Evolutionary conservation across 2,888 invertebrate genomes (phyloP).

Genomic region (Andrena bucephala): DNA sequence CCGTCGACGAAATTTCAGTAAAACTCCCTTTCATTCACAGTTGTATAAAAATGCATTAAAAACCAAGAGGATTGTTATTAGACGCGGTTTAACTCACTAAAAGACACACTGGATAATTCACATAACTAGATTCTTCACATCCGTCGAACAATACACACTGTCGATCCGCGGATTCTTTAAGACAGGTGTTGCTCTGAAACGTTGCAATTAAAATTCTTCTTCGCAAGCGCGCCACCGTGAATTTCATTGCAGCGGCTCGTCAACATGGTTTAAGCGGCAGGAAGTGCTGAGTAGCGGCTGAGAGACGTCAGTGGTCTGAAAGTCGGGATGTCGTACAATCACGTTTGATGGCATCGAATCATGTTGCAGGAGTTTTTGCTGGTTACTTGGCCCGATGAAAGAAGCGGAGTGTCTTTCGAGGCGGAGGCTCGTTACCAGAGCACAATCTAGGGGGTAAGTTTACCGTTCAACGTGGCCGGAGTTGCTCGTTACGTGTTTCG

Average conservation of each 20-base stretch:
- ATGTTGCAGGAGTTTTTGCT: conserved; percentile 37
- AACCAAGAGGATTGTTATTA: no score
- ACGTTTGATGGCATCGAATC: conserved; percentile 5
- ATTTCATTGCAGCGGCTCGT: conserved; percentile 3
- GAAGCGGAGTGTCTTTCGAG: conserved; percentile 10
- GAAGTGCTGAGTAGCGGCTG: background rate
- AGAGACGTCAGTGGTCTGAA: conserved; percentile 1
- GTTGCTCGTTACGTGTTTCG: conserved; percentile 65
- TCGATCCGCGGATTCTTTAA: background rate
- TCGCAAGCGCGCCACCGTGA: background rate
- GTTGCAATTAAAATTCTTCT: background rate
- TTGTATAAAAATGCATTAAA: no score
- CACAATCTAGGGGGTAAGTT: conserved; percentile 41
- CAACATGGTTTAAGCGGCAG: background rate
- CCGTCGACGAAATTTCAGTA: background rate
- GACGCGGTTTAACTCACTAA: no score
- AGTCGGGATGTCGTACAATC: conserved; percentile 15
- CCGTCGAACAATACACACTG: background rate
- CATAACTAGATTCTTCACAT: background rate
- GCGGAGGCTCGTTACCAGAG: conserved; percentile 32
- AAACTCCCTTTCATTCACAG: no score
- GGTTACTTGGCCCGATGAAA: background rate
- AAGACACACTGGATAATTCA: background rate
- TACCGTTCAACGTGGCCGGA: conserved; percentile 25
- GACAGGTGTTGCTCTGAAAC: background rate